These are phyloP conservation scores for Tenthredo scrophulariae DNA, from an alignment of 2,888 invertebrate species.

Conservation along the genomic window DNA sequence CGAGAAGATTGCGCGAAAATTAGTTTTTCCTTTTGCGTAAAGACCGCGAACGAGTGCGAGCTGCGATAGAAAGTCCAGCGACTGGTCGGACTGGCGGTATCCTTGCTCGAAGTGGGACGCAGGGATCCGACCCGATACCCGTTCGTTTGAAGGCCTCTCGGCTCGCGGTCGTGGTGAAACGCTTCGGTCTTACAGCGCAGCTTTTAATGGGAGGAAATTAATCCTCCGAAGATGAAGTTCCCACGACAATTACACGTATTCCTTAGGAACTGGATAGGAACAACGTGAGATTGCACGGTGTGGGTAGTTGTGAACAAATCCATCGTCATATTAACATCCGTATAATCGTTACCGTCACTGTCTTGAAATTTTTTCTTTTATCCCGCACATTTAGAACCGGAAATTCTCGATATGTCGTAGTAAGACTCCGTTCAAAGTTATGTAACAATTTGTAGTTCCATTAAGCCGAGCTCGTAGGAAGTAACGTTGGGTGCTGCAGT, in stretches of 20 bases:
- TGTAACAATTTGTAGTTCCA: slow-evolving; percentile 51
- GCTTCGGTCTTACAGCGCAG: neutral
- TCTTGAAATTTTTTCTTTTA: neutral
- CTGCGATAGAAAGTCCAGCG: slow-evolving; percentile 55
- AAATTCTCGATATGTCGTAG: slow-evolving; percentile 6
- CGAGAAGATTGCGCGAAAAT: slow-evolving; percentile 47
- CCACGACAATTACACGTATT: slow-evolving; percentile 28
- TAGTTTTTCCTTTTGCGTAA: slow-evolving; percentile 40
- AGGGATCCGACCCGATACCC: slow-evolving; percentile 34
- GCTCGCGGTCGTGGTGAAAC: neutral
- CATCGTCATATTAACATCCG: neutral
- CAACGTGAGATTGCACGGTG: neutral
- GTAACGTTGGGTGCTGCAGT: slow-evolving; percentile 20
- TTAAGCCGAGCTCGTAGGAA: slow-evolving; percentile 24
- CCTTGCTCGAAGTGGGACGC: slow-evolving; percentile 54
- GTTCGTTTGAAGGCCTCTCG: slow-evolving; percentile 45
- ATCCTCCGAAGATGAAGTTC: slow-evolving; percentile 46
- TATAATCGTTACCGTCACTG: neutral
- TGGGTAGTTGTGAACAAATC: neutral
- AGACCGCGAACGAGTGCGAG: neutral
- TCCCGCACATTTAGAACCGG: neutral
- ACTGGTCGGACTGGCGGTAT: slow-evolving; percentile 49
- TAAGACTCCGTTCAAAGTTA: slow-evolving; percentile 22
- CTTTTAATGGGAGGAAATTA: slow-evolving; percentile 29
- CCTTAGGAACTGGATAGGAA: neutral